These are phyloP conservation scores for Sebastes hopkinsi DNA, from an alignment of 2,797 vertebrate genomes.

Conservation along the genomic window DNA sequence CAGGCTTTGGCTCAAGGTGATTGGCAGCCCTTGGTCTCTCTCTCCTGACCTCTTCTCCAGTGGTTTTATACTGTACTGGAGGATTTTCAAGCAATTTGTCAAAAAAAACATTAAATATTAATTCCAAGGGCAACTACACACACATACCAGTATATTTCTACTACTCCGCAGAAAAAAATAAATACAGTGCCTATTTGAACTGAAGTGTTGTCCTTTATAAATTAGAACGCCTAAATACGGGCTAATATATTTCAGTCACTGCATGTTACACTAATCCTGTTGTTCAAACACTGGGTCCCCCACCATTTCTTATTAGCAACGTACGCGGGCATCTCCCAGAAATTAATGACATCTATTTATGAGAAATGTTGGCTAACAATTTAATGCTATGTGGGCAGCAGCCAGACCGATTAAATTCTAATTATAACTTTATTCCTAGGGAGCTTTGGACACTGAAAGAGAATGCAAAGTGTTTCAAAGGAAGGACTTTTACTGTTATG, in stretches of 20 bases:
- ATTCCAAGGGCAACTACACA: slow-evolving; percentile 22
- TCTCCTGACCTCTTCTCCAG: slow-evolving; percentile 33
- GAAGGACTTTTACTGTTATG: not conserved
- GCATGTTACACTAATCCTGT: slow-evolving; percentile 36
- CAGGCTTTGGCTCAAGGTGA: slow-evolving; percentile 38
- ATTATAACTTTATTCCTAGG: slow-evolving; percentile 78
- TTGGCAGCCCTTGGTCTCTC: slow-evolving; percentile 26
- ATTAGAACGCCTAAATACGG: slow-evolving; percentile 8
- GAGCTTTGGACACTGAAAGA: slow-evolving; percentile 68
- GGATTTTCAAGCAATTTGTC: slow-evolving; percentile 45
- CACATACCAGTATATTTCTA: not conserved
- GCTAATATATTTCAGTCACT: slow-evolving; percentile 33
- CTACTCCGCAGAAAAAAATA: not conserved
- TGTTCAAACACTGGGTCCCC: slow-evolving; percentile 42
- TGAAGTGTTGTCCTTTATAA: slow-evolving; percentile 30
- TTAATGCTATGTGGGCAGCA: slow-evolving; percentile 85
- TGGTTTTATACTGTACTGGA: slow-evolving; percentile 14
- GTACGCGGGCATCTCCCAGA: slow-evolving; percentile 80
- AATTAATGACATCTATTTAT: slow-evolving; percentile 88
- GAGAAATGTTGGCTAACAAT: slow-evolving; percentile 87
- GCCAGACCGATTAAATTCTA: slow-evolving; percentile 82
- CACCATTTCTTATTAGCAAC: slow-evolving; percentile 69
- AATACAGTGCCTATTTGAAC: not conserved
- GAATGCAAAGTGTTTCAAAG: slow-evolving; percentile 65
- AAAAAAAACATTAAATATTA: slow-evolving; percentile 39